These are phyloP conservation scores for Parus major DNA, from an alignment of 2,113 vertebrate genomes.

Conservation along the genomic window DNA sequence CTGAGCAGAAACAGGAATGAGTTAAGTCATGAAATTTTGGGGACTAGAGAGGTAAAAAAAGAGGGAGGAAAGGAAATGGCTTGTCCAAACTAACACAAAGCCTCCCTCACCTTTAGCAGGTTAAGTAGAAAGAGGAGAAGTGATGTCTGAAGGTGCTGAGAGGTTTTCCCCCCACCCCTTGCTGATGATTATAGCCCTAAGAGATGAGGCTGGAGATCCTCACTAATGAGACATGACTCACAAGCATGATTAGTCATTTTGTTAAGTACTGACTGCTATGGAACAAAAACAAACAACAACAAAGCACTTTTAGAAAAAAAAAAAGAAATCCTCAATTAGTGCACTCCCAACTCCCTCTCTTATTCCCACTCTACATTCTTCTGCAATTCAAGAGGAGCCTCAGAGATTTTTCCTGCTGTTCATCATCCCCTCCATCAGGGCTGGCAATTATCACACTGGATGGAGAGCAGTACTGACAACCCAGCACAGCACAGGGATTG, in stretches of 20 bases:
- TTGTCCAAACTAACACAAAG: not conserved
- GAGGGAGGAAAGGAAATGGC: not conserved
- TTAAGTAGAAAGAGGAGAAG: not conserved
- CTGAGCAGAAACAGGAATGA: not conserved
- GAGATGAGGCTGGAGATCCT: not conserved
- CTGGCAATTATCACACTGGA: not conserved
- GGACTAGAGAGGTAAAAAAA: not conserved
- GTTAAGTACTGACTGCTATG: not conserved
- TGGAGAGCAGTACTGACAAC: not conserved
- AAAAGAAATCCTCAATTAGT: not conserved
- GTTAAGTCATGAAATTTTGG: not conserved
- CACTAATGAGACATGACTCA: constrained; percentile 33
- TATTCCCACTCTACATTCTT: not conserved
- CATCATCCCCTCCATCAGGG: not conserved
- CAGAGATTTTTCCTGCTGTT: not conserved
- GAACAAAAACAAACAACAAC: constrained; percentile 29
- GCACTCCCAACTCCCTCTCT: not conserved
- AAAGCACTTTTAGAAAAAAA: not conserved
- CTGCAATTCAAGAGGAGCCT: not conserved
- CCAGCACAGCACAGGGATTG: not conserved
- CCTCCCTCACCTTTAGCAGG: not conserved
- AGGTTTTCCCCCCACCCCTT: not conserved
- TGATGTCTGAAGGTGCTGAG: not conserved
- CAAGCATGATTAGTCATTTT: constrained; percentile 9
- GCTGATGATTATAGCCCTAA: not conserved